These are phyloP conservation scores for Callipepla squamata DNA, from an alignment of 2,113 vertebrate species.

Conservation along the genomic window DNA sequence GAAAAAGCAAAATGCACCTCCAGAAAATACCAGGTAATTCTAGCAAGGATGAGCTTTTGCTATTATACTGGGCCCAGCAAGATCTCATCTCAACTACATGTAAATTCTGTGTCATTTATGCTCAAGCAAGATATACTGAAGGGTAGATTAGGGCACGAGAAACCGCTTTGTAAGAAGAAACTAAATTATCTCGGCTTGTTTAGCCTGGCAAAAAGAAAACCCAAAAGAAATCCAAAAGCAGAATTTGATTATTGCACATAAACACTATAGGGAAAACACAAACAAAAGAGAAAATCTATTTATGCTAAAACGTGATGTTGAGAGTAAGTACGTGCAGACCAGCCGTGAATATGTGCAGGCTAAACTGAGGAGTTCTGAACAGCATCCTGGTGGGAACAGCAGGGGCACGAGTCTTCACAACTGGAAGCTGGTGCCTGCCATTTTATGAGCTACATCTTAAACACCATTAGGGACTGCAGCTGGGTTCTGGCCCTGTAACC, in stretches of 20 bases:
- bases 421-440: neutral
- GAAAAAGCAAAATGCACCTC: neutral
- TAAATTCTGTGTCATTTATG: constrained; percentile 37
- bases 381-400: constrained; percentile 16
- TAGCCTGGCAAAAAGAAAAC: neutral
- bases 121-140: neutral
- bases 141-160: neutral
- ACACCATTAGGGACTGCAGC: neutral
- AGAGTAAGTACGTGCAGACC: neutral
- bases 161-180: neutral
- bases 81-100: neutral
- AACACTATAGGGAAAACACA: constrained; percentile 42
- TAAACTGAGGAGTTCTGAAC: neutral
- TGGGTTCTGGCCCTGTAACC: neutral
- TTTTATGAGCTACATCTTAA: neutral
- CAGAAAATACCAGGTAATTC: neutral
- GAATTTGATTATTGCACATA: constrained; percentile 43
- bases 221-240: neutral
- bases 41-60: neutral
- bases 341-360: neutral
- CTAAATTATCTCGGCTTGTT: neutral
- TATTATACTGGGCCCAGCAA: neutral
- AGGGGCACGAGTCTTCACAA: neutral
- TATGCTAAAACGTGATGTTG: constrained; percentile 28
- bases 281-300: constrained; percentile 41